Conservation (phyloP, 1,140 invertebrate species). For the Teleopsis dalmanni region DNA sequence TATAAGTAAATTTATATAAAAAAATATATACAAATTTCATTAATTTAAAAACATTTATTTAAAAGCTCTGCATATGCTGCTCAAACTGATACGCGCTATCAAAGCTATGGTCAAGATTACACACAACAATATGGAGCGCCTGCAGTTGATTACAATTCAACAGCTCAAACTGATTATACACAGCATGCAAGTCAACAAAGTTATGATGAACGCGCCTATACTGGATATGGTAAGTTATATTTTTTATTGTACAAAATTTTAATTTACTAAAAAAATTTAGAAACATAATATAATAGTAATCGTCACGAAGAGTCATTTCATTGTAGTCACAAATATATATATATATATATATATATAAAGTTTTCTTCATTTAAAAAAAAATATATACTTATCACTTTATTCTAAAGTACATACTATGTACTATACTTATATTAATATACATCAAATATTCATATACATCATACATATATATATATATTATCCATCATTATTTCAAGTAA, state of each 20-base stretch:
- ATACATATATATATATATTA: too few relatives aligned
- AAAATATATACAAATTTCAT: neutral
- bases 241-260: too few relatives aligned
- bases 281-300: neutral
- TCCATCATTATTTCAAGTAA: too few relatives aligned
- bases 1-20: slow-evolving; percentile 28
- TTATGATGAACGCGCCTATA: slow-evolving; percentile 39
- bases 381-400: too few relatives aligned
- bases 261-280: neutral
- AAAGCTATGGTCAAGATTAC: slow-evolving; percentile 37
- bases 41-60: neutral
- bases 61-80: slow-evolving; percentile 32
- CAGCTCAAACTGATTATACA: slow-evolving; percentile 37
- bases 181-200: slow-evolving; percentile 28
- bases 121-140: slow-evolving; percentile 39
- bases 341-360: neutral
- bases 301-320: too few relatives aligned
- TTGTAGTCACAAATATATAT: neutral
- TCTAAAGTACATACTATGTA: too few relatives aligned
- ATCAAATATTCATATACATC: too few relatives aligned
- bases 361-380: neutral
- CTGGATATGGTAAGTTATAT: slow-evolving; percentile 36
- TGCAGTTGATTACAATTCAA: slow-evolving; percentile 37
- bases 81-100: slow-evolving; percentile 38
- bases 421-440: too few relatives aligned